Conservation (phyloP, 2,888 invertebrate genomes). For the Acanthosepion lycidas region DNA sequence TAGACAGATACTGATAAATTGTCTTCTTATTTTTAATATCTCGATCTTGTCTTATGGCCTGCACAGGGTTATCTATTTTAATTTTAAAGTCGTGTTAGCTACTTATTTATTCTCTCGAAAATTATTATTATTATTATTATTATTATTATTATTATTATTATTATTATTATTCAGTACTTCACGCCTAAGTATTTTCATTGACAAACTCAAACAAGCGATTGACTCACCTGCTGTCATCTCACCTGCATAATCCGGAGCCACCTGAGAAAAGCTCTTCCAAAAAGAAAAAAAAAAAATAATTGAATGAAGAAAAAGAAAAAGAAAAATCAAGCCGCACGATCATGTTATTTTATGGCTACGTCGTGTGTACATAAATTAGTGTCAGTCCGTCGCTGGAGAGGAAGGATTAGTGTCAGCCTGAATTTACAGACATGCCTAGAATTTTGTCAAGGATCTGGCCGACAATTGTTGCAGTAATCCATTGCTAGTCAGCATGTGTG, state of each 20-base stretch:
- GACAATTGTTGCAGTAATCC: not conserved
- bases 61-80: too few species aligned
- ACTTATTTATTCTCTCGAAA: too few species aligned
- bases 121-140: too few species aligned
- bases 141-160: not conserved
- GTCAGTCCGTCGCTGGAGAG: not conserved
- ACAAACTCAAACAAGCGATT: not conserved
- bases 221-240: not conserved
- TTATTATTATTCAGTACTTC: not conserved
- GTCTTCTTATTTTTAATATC: too few species aligned
- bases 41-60: too few species aligned
- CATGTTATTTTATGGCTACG: not conserved
- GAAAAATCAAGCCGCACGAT: not conserved
- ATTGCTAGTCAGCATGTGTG: not conserved
- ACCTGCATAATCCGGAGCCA: not conserved
- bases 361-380: not conserved
- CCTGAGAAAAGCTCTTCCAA: not conserved
- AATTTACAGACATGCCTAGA: not conserved
- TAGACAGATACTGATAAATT: too few species aligned
- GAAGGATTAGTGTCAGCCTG: not conserved
- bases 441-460: not conserved
- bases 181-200: constrained; percentile 1
- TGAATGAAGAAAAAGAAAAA: too few species aligned
- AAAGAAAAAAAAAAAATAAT: not conserved
- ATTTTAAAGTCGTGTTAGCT: too few species aligned